A percentile compares a stretch with the other conserved stretches of the same genome.
These are phyloP conservation scores for Gonioctena quinquepunctata DNA, from an alignment of 1,140 invertebrate species.

Conservation along the genomic window DNA sequence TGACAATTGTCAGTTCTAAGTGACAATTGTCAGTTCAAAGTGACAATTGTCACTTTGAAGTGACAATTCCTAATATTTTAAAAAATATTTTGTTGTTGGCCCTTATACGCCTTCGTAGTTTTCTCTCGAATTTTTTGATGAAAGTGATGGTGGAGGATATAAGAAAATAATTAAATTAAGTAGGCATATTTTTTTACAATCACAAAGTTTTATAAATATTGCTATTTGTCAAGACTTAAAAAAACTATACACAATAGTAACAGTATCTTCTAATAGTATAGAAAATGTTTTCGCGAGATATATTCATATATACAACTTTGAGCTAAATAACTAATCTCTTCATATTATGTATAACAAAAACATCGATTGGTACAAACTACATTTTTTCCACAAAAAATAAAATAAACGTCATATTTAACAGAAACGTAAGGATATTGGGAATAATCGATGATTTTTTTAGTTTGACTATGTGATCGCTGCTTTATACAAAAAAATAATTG, in stretches of 20 bases:
- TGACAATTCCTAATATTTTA: too few species aligned
- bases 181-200: slow-evolving; percentile 53
- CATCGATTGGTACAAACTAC: slow-evolving; percentile 17
- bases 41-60: too few species aligned
- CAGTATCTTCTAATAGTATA: slow-evolving; percentile 51
- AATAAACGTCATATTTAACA: slow-evolving; percentile 3
- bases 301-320: slow-evolving; percentile 52
- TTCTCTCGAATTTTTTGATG: too few species aligned
- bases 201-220: slow-evolving; percentile 56
- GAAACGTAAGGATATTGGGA: not conserved
- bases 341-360: slow-evolving; percentile 27
- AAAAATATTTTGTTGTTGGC: too few species aligned
- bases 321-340: slow-evolving; percentile 43
- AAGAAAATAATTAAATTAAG: too few species aligned
- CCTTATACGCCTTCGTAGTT: too few species aligned
- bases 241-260: slow-evolving; percentile 53
- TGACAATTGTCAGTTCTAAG: too few species aligned
- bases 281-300: slow-evolving; percentile 51
- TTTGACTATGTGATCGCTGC: not conserved
- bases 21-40: too few species aligned
- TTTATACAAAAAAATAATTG: not conserved
- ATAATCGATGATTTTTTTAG: slow-evolving; percentile 9
- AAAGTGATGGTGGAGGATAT: too few species aligned
- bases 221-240: slow-evolving; percentile 54
- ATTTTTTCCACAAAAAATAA: slow-evolving; percentile 2